Base-by-base conservation (phyloP, 2,113 vertebrate species). In the Ophiodon elongatus region DNA sequence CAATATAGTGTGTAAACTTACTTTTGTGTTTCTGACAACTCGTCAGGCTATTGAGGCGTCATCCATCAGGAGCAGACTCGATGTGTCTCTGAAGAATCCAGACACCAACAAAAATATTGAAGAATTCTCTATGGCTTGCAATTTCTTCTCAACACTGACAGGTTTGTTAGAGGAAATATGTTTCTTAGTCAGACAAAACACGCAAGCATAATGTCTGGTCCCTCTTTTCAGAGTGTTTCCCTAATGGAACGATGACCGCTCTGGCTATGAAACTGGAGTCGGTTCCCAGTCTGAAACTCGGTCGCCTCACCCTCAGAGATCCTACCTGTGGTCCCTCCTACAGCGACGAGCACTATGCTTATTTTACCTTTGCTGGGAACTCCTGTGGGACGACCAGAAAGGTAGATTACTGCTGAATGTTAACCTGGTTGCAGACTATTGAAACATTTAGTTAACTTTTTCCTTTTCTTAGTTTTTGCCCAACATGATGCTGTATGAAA, bases 371-470 rank as follows among this genome's bases (percentile, higher is more conserved):
- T 74, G 71, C 73, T 31, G 93, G 47, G 0, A 94, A 62, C 80
- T 89, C 94, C 19, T 96, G 95, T 80, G 95, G 95, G 19, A 96
- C 95, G 0, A 95, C 85, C 21, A 89, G 95, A 70, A 90, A 62
- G 93, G 94, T 95, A 84, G 1, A 1, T 2, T 19, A 0, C n/a
- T 1, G 0, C 2, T 59, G 6, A 29, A 11, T 2, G 15, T 17
- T 52, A 33, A 19, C 4, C 11, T 41, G 2, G 43, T 41, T 64
- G 52, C 2, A 33, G 9, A 17, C 2, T 21, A 14, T 21, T 54
- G 14, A 63, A 1, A 8, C 56, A 0, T 25, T 15, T 2, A 10
- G 23, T 56, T 25, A 11, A 56, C 8, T 7, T 14, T 8, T 7
- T 39, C 8, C 17, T 31, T 17, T 7, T 11, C n/a, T 35, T 19